phyloP scores from a whole-genome alignment of 2,113 vertebrate species.

The Gymnobelideus leadbeateri region DNA sequence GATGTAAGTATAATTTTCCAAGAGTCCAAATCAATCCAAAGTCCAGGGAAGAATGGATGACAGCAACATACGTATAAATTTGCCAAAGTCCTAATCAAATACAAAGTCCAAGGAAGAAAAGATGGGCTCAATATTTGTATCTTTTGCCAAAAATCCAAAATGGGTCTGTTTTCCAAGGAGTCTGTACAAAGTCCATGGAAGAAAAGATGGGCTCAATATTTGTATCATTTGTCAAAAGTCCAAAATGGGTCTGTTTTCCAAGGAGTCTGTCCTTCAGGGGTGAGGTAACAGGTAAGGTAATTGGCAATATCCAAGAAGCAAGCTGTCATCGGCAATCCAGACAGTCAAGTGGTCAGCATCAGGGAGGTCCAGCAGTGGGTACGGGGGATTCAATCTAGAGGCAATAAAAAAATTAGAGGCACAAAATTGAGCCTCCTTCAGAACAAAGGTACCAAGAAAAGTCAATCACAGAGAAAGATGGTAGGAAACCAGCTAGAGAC shows the following conservation, averaged over 20 bases:
- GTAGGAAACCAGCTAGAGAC: neutral
- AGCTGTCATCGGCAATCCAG: neutral
- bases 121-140: neutral
- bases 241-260: neutral
- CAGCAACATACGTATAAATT: neutral
- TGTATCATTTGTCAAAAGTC: neutral
- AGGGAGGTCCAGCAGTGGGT: neutral
- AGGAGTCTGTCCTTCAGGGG: neutral
- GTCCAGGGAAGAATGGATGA: too few relatives aligned
- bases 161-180: too few relatives aligned
- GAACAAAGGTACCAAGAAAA: neutral
- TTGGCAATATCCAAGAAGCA: neutral
- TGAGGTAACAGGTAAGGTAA: neutral
- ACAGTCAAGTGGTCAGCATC: neutral
- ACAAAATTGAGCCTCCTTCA: neutral
- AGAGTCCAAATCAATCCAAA: neutral
- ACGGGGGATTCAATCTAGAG: neutral
- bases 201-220: neutral
- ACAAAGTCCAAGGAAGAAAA: neutral
- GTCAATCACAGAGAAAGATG: neutral
- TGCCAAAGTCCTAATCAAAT: neutral
- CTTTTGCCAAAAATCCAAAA: neutral
- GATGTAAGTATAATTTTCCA: neutral
- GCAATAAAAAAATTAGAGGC: neutral
- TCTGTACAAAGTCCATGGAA: neutral